Evolutionary conservation across 2,113 vertebrate genomes (phyloP).

Genomic region (Oryzias woworae): DNA sequence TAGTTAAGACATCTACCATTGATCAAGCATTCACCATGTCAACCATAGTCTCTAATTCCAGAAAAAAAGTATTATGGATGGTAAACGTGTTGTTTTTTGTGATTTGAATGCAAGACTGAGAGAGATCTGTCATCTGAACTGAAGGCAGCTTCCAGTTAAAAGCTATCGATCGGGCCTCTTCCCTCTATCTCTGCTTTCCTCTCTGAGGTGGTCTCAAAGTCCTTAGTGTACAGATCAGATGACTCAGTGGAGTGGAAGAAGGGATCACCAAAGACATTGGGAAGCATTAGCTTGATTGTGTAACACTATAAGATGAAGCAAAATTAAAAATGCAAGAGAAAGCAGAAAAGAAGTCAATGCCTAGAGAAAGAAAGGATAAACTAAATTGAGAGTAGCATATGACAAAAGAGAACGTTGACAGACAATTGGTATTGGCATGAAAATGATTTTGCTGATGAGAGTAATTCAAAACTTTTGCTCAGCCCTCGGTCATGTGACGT

Average conservation of each 20-base stretch:
- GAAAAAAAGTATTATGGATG: too few relatives aligned
- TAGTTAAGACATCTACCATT: too few relatives aligned
- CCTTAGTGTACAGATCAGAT: slow-evolving; percentile 20
- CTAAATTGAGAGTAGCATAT: neutral
- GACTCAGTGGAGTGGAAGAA: slow-evolving; percentile 22
- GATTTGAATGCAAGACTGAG: too few relatives aligned
- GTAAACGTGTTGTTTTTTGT: too few relatives aligned
- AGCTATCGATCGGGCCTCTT: too few relatives aligned
- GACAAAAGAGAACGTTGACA: neutral
- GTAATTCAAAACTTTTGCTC: slow-evolving; percentile 40
- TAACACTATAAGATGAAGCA: slow-evolving; percentile 10
- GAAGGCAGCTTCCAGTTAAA: too few relatives aligned
- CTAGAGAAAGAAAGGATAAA: too few relatives aligned
- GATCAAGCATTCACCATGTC: too few relatives aligned
- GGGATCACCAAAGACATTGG: slow-evolving; percentile 3
- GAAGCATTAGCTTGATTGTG: slow-evolving; percentile 6
- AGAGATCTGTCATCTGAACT: too few relatives aligned
- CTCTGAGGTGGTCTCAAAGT: too few relatives aligned
- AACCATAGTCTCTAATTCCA: too few relatives aligned
- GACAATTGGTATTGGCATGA: slow-evolving; percentile 25
- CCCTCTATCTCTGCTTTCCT: too few relatives aligned
- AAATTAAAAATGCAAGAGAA: neutral
- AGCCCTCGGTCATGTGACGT: neutral
- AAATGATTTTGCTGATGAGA: slow-evolving; percentile 31
- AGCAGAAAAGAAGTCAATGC: neutral